Evolutionary conservation across 2,797 vertebrate genomes (phyloP).

Genomic region (Pipistrellus pygmaeus): DNA sequence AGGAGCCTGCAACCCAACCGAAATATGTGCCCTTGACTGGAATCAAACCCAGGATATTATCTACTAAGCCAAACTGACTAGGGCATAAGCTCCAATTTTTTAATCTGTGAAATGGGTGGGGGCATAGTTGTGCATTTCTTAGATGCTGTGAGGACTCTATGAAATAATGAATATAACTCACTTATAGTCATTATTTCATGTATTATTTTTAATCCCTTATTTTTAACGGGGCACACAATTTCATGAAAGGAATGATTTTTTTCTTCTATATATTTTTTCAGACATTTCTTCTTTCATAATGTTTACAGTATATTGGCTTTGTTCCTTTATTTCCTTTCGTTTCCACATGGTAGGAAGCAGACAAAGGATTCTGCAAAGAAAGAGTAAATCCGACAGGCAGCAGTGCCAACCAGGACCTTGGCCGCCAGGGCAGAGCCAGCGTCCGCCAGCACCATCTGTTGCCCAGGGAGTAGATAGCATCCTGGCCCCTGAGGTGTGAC

Average conservation of each 20-base stretch:
- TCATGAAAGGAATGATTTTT: not conserved
- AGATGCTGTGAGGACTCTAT: not conserved
- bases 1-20: too few relatives aligned
- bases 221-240: not conserved
- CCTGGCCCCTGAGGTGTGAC: not conserved
- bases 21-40: too few relatives aligned
- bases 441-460: slow-evolving; percentile 67
- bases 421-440: not conserved
- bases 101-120: not conserved
- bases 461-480: not conserved
- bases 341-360: not conserved
- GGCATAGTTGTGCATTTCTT: not conserved
- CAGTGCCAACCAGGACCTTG: not conserved
- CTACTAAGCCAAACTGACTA: too few relatives aligned
- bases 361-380: slow-evolving; percentile 30
- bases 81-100: not conserved
- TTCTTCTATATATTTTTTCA: not conserved
- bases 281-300: not conserved
- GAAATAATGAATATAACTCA: not conserved
- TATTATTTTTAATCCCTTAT: too few relatives aligned
- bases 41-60: too few relatives aligned
- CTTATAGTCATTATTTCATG: too few relatives aligned
- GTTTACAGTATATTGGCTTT: not conserved
- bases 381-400: not conserved
- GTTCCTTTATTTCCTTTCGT: not conserved